Conservation (phyloP, 1,140 invertebrate genomes). For the Dolichoris vasculosae region DNA sequence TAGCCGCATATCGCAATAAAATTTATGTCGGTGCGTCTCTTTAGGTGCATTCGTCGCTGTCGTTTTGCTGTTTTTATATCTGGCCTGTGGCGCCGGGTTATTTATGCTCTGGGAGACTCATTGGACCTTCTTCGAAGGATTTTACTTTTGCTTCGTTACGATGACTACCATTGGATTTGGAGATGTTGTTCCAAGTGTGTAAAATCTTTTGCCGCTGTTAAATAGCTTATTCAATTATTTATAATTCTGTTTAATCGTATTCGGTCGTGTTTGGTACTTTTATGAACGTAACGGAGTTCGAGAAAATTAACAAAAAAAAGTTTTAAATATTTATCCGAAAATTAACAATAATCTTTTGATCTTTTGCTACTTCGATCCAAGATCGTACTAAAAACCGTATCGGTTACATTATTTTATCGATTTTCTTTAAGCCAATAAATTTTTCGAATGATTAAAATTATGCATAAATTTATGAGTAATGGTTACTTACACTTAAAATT, state of each 20-base stretch:
- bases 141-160: slow-evolving; percentile 96
- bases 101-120: slow-evolving; percentile 88
- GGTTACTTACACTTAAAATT: no score
- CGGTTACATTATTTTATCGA: no score
- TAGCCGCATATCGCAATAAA: neutral
- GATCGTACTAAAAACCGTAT: no score
- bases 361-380: no score
- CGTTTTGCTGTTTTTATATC: slow-evolving; percentile 83
- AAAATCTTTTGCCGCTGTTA: neutral
- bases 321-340: no score
- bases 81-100: slow-evolving; percentile 84
- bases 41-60: slow-evolving; percentile 80
- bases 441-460: no score
- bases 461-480: no score
- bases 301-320: no score
- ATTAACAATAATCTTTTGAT: no score
- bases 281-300: no score
- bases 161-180: slow-evolving; percentile 97
- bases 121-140: slow-evolving; percentile 94
- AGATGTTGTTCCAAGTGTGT: slow-evolving; percentile 90
- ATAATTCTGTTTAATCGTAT: neutral
- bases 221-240: no score
- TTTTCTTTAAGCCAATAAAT: no score
- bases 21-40: neutral
- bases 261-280: neutral